Evolutionary conservation across 2,797 vertebrate genomes (phyloP).

Genomic region (Heteromormyrus szaboi): DNA sequence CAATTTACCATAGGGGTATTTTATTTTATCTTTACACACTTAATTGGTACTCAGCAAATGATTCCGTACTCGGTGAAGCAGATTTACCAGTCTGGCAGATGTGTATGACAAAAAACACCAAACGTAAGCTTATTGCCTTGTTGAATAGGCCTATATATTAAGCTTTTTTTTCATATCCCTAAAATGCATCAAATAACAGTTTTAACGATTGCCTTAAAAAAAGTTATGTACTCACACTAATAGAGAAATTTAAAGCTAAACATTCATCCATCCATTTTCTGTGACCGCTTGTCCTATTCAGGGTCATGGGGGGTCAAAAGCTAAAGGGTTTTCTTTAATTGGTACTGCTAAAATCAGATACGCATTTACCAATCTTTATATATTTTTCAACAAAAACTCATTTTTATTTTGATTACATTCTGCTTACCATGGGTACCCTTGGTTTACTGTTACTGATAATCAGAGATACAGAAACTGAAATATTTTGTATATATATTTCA

Average conservation of each 20-base stretch:
- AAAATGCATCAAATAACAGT: neutral
- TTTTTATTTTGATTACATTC: neutral
- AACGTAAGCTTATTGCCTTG: neutral
- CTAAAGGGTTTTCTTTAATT: neutral
- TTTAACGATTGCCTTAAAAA: neutral
- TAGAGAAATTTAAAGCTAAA: neutral
- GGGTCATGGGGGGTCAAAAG: neutral
- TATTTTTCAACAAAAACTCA: neutral
- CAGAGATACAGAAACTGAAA: neutral
- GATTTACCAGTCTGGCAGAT: neutral
- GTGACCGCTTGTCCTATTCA: neutral
- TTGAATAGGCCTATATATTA: neutral
- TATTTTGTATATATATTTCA: neutral
- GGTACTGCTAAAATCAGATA: neutral
- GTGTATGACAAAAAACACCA: neutral
- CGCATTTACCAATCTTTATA: neutral
- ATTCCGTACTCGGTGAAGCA: neutral
- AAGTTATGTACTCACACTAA: neutral
- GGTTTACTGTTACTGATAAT: neutral
- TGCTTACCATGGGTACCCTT: neutral
- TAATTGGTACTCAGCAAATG: constrained; percentile 18
- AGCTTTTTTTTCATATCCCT: neutral
- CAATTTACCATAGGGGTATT: constrained; percentile 32
- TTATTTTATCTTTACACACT: constrained; percentile 39
- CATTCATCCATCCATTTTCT: neutral